Conservation (phyloP, 2,113 vertebrate genomes). For the Pionites leucogaster region DNA sequence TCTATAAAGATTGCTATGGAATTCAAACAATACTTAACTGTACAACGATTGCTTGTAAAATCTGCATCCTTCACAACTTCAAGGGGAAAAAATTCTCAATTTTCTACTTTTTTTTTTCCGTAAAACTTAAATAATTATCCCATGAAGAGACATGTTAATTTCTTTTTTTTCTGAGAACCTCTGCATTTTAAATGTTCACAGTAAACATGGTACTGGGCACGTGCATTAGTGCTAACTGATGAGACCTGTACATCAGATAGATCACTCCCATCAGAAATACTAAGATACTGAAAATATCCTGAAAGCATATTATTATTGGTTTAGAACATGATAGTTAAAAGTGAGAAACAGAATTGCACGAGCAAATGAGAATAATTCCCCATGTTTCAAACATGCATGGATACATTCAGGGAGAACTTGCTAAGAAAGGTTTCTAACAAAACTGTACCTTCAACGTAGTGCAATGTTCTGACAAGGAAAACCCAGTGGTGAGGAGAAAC, state of each 20-base stretch:
- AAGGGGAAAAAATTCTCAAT: background rate
- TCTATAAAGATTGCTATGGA: slow-evolving; percentile 1
- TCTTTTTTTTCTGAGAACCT: background rate
- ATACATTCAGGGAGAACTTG: background rate
- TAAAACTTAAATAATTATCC: background rate
- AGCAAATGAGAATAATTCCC: background rate
- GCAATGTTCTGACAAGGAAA: background rate
- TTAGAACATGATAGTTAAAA: background rate
- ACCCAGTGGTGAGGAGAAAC: background rate
- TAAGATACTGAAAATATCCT: background rate
- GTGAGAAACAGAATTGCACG: background rate
- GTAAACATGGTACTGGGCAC: background rate
- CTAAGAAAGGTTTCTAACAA: background rate
- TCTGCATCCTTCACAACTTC: slow-evolving; percentile 2
- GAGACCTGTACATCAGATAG: background rate
- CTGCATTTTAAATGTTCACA: background rate
- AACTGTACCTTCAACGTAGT: background rate
- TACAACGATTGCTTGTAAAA: background rate
- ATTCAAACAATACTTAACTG: slow-evolving; percentile 47
- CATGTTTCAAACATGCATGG: background rate
- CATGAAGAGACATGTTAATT: background rate
- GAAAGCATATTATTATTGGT: background rate
- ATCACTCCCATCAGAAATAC: background rate
- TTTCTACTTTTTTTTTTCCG: background rate
- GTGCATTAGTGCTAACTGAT: background rate